Percentiles rank a stretch among this genome's conserved stretches.
Evolutionary conservation across 2,797 vertebrate genomes (phyloP).

Genomic region (Chiloscyllium punctatum): DNA sequence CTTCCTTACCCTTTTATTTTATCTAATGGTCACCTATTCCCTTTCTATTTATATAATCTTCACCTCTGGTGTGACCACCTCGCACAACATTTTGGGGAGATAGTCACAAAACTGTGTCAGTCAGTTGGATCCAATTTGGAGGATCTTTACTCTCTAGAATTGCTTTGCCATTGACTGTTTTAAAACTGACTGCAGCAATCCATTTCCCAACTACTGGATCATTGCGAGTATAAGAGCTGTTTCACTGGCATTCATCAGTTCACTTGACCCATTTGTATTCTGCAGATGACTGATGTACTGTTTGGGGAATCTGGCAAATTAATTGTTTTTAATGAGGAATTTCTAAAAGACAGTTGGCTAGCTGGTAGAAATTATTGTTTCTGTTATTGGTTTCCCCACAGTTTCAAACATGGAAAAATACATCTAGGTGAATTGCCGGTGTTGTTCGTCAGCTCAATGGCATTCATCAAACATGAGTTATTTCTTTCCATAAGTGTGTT

Average conservation of each 20-base stretch:
- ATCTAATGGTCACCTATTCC: too few species aligned
- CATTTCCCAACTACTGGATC: constrained; percentile 16
- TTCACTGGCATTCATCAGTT: constrained; percentile 11
- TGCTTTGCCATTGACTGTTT: constrained; percentile 3
- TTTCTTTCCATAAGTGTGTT: neutral
- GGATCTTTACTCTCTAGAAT: neutral
- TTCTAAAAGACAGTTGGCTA: constrained; percentile 8
- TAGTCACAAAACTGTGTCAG: constrained; percentile 12
- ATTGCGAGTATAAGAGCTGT: neutral
- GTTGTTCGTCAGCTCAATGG: neutral
- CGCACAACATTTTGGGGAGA: neutral
- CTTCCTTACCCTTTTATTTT: too few species aligned
- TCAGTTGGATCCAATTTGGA: neutral
- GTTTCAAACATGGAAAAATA: neutral
- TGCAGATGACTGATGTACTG: constrained; percentile 25
- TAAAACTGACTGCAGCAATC: constrained; percentile 31
- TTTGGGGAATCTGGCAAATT: constrained; percentile 12
- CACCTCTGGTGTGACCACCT: too few species aligned
- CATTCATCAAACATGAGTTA: too few species aligned
- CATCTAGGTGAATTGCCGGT: neutral
- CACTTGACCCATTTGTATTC: neutral
- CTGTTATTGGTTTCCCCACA: neutral
- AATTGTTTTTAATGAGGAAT: constrained; percentile 17
- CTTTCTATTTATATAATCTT: too few species aligned
- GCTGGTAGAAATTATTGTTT: neutral